Percentiles rank a stretch among this genome's conserved stretches.
phyloP scores from a whole-genome alignment of 2,797 vertebrate species.

The Meda fulgida region DNA sequence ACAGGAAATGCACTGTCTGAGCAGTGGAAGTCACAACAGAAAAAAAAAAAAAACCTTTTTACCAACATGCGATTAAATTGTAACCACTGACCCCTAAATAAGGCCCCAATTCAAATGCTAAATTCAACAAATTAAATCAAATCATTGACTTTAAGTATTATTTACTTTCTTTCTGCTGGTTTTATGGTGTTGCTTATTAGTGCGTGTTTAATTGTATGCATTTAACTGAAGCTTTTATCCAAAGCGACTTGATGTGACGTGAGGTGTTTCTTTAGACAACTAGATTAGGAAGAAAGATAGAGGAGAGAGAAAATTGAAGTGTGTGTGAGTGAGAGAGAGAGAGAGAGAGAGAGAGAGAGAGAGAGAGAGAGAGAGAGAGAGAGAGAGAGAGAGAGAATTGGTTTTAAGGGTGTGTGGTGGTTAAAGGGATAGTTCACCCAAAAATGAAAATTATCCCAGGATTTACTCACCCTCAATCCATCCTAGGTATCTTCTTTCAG shows the following conservation, averaged over 20 bases:
- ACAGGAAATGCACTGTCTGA: conserved; percentile 23
- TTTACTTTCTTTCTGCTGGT: background rate
- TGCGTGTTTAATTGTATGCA: background rate
- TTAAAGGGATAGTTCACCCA: too few relatives aligned
- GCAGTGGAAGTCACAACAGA: conserved; percentile 21
- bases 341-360: too few relatives aligned
- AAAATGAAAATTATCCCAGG: too few relatives aligned
- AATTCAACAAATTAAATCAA: background rate
- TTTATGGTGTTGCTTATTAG: background rate
- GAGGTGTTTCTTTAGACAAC: background rate
- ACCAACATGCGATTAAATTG: background rate
- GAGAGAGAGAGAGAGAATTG: too few relatives aligned
- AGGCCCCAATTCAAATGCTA: background rate
- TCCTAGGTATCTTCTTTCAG: too few relatives aligned
- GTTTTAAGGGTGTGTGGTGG: too few relatives aligned
- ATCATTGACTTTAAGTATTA: background rate
- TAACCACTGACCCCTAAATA: background rate
- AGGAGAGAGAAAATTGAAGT: background rate
- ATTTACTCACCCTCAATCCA: too few relatives aligned
- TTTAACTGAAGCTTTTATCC: background rate
- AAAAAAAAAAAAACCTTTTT: conserved; percentile 15
- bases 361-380: too few relatives aligned
- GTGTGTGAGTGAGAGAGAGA: too few relatives aligned
- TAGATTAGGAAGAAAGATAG: background rate
- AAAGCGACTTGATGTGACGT: background rate